Evolutionary conservation across 2,888 invertebrate genomes (phyloP), one percentile per base, ranked within the genome.

Genomic region (Boloria euphrosyne): DNA sequence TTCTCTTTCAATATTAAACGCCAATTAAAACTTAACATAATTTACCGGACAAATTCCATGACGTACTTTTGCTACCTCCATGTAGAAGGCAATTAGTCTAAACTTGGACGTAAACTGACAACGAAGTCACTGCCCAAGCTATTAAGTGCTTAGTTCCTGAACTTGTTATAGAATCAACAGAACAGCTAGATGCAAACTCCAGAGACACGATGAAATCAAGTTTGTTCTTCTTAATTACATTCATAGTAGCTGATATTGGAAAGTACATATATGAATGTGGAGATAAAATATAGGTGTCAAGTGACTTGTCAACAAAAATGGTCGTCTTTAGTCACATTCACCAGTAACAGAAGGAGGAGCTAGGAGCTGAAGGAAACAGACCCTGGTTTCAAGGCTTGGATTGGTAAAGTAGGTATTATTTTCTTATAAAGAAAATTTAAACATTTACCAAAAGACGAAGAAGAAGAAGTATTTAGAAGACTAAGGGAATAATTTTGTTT

Each of bases 151-250:
- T 53, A 53, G 63, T 63, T 63, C 63, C 53, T 55, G 31, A 63
- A 69, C 63, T 68, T 62, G 66, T 63, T 66, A 66, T 61, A 49
- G 46, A 47, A 63, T 63, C 50, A 69, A 69, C 66, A 66, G 66
- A 63, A 55, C 61, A 65, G 66, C 66, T 55, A 63, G 63, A 53
- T 44, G 55, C 54, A 51, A 67, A 65, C 66, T 66, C 60, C 50
- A 31, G 17, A 43, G 60, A 67, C 43, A 63, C 57, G 50, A 53
- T 62, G 55, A 59, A 58, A 38, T 65, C 50, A 65, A 65, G 51
- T 50, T 49, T 27, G 62, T 18, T 51, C 57, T 52, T 22, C 22
- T 59, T 65, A 65, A 53, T 65, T 52, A 52, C 51, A 31, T 14
- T 47, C 47, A 6, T 31, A 13, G 4, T 17, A 38, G 22, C 13